Evolutionary conservation across 2,797 vertebrate species (phyloP), one percentile per base, ranked within the genome.

Genomic region (Morelia viridis): DNA sequence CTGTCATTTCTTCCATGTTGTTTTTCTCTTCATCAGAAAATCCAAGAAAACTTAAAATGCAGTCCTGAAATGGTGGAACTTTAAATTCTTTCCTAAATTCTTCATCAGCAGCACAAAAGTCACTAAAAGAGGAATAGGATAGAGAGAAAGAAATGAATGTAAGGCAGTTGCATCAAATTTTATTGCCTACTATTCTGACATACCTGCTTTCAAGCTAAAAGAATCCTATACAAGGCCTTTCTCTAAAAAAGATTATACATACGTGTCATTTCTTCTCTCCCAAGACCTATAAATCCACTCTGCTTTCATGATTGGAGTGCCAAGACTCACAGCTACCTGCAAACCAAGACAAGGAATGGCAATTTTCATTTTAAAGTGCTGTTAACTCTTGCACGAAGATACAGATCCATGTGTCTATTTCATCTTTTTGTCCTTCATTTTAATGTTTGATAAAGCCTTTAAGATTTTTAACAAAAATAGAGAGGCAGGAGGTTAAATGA

Each of bases 1-100:
- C 97, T 76, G 99, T 99, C 97, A 99, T 98, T 97, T 99, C 99
- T 97, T 99, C 98, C 99, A 99, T 99, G 96, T 98, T 99, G 87
- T 96, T 96, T 97, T 98, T 98, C 19, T 99, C 99, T 94, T 99
- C 99, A 83, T 99, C 98, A 46, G 98, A 99, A 96, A 99, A 99
- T 56, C 99, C 99, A 96, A 98, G 93, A 96, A 99, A 99, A 97
- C 99, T 99, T 92, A 99, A 97, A 94, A 98, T 92, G 91, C 99
- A 99, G 95, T 99, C 99, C 97, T 99, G 99, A 97, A 99, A 99
- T 0, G 99, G 99, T 91, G 98, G 98, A 76, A 99, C 99, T 97
- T 99, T 99, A 97, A 98, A 99, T 94, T 98, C 98, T 24, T 98
- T 98, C 93, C 98, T 98, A 88, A 99, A 99, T 22, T 98, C 97